Conservation (phyloP, 2,113 vertebrate species). For the Oryzias woworae region DNA sequence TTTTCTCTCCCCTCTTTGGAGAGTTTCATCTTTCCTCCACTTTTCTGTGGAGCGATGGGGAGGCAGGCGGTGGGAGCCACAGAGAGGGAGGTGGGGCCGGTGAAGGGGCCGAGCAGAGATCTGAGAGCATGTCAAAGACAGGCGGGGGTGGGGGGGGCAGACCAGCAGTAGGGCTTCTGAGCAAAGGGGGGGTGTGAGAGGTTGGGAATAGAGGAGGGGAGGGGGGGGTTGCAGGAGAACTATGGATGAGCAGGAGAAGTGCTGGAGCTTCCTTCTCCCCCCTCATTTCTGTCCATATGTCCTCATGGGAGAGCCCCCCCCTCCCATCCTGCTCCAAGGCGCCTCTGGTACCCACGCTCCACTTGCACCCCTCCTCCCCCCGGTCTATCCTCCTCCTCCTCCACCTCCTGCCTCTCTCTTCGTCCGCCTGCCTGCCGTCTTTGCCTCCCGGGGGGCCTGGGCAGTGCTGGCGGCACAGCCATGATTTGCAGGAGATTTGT, state of each 20-base stretch:
- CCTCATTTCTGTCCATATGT: conserved; percentile 46
- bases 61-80: conserved; percentile 39
- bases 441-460: conserved; percentile 72
- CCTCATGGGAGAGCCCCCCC: conserved; percentile 67
- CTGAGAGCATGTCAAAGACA: conserved; percentile 53
- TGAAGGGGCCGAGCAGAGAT: conserved; percentile 67
- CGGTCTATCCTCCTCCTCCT: conserved; percentile 42
- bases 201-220: conserved; percentile 32
- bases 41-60: conserved; percentile 69
- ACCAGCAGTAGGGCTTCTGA: conserved; percentile 59
- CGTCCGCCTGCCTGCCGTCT: conserved; percentile 74
- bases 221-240: conserved; percentile 55
- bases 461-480: conserved; percentile 75
- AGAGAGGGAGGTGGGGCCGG: conserved; percentile 51
- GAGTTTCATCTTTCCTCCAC: conserved; percentile 81
- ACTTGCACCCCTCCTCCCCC: conserved; percentile 37
- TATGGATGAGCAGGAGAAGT: conserved; percentile 59
- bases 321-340: conserved; percentile 73
- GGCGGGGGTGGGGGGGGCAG: conserved; percentile 14
- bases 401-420: conserved; percentile 59
- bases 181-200: conserved; percentile 53
- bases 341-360: conserved; percentile 78
- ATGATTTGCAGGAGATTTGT: conserved; percentile 84
- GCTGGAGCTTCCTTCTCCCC: conserved; percentile 48
- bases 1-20: conserved; percentile 66